Conservation (phyloP, 2,888 invertebrate genomes). For the Coleophora flavipennella region DNA sequence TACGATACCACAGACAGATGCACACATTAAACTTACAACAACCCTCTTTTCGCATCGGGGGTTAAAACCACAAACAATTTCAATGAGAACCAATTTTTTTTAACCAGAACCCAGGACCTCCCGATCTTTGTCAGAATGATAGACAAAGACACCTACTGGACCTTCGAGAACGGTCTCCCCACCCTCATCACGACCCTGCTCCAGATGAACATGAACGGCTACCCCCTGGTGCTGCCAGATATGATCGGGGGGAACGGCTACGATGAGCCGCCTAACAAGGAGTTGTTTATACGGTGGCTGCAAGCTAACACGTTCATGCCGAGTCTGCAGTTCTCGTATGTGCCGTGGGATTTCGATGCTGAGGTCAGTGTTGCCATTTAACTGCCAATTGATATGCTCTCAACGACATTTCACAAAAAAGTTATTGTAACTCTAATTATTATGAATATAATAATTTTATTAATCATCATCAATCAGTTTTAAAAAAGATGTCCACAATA, state of each 20-base stretch:
- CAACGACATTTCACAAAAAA: too few species aligned
- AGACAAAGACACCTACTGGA: conserved; percentile 81
- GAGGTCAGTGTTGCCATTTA: too few species aligned
- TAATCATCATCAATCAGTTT: too few species aligned
- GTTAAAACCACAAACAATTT: too few species aligned
- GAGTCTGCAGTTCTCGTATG: conserved; percentile 82
- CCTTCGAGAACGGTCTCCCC: conserved; percentile 77
- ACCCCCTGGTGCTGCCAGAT: conserved; percentile 83
- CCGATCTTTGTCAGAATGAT: conserved; percentile 82
- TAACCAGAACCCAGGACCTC: conserved; percentile 73
- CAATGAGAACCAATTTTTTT: too few species aligned
- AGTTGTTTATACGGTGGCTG: conserved; percentile 82
- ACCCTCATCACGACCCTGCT: conserved; percentile 81
- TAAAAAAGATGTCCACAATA: too few species aligned
- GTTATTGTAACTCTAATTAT: too few species aligned
- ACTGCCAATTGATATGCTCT: too few species aligned
- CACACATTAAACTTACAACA: too few species aligned
- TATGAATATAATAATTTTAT: too few species aligned
- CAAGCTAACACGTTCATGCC: conserved; percentile 85
- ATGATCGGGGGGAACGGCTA: conserved; percentile 80
- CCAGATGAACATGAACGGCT: conserved; percentile 75
- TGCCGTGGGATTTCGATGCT: conserved; percentile 83
- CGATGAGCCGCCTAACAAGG: conserved; percentile 64
- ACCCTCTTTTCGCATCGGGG: too few species aligned
- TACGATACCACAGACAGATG: too few species aligned